Evolutionary conservation across 92 coral and sea anemone species (phyloP), one percentile per base, ranked within the genome.

Genomic region (Epizoanthus fatuus): DNA sequence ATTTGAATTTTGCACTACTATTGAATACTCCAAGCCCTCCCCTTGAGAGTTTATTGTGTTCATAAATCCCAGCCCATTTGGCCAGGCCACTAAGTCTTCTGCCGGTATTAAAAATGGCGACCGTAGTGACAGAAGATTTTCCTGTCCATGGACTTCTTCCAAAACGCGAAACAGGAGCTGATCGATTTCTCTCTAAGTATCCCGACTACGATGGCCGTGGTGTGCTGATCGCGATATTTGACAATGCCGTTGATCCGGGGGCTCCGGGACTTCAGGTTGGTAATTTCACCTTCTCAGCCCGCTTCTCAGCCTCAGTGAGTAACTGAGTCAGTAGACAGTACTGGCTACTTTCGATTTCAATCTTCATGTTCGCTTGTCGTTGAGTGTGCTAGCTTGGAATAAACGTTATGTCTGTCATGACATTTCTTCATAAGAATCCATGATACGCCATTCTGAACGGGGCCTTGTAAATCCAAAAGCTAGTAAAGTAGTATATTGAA

Each of bases 241-340:
- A 97, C 72, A 95, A 98, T 2, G 98, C 98, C 67, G 98, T 97
- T 69, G 99, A 97, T 75, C 99, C 98, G 4, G 99, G 98, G 15
- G 99, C 99, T 4, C 78, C 89, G 14, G 98, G 99, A 2, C 77
- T 97, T n/a, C 98, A 93, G 95, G 99, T 97, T 67, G 52, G 91
- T 22, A 22, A 22, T 29, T 29, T 29, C 32, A 29, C 32, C 32
- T 29, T 29, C 32, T 29, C 32, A 1, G 32, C 32, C 32, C n/a
- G n/a, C n/a, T n/a, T n/a, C n/a, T n/a, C n/a, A n/a, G n/a, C n/a
- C n/a, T n/a, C n/a, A n/a, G n/a, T n/a, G n/a, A n/a, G n/a, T n/a
- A n/a, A n/a, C n/a, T n/a, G n/a, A n/a, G n/a, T n/a, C 25, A 22
- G 25, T 22, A 22, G 25, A 0, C 35, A 29, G 35, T 29, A 29